Evolutionary conservation across 2,888 invertebrate species (phyloP), one percentile per base, ranked within the genome.

Genomic region (Scelioninae gen. 1): DNA sequence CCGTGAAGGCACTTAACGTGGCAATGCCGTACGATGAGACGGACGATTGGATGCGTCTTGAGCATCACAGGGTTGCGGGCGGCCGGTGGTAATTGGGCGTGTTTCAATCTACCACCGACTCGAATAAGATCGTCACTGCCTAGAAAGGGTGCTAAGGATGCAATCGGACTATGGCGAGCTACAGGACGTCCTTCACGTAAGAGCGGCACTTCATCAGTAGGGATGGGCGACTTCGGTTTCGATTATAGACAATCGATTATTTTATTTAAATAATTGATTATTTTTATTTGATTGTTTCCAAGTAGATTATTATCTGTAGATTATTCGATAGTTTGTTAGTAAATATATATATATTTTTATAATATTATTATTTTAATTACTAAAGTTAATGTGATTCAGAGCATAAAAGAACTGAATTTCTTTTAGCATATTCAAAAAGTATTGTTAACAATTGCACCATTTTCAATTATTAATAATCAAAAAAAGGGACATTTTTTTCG

Each of bases 221-320:
- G 43, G 43, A 43, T 43, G 43, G 43, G 43, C 43, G 43, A 43
- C 11, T 43, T 43, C 43, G 43, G 13, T 43, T 43, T 43, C 13
- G 43, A 43, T 43, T 43, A 43, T 43, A 6, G 43, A 43, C 43
- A 43, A 43, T 43, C 43, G 43, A 43, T 43, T 43, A 43, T 43
- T 43, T 43, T n/a, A n/a, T n/a, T n/a, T n/a, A n/a, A n/a, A n/a
- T n/a, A n/a, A n/a, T n/a, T n/a, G n/a, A n/a, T n/a, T n/a, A n/a
- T n/a, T n/a, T n/a, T 43, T 43, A 43, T 43, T 43, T 11, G 43
- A 43, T 43, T 43, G 6, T 43, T 43, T 10, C 13, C 11, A 43
- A 43, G 4, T 43, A n/a, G 10, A 49, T 49, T 11, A 49, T 49
- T 49, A 49, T 49, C 23, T 16, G 49, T 5, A 13, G 49, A 49